Base-by-base conservation (phyloP, 1,140 invertebrate species). In the Portunus trituberculatus region DNA sequence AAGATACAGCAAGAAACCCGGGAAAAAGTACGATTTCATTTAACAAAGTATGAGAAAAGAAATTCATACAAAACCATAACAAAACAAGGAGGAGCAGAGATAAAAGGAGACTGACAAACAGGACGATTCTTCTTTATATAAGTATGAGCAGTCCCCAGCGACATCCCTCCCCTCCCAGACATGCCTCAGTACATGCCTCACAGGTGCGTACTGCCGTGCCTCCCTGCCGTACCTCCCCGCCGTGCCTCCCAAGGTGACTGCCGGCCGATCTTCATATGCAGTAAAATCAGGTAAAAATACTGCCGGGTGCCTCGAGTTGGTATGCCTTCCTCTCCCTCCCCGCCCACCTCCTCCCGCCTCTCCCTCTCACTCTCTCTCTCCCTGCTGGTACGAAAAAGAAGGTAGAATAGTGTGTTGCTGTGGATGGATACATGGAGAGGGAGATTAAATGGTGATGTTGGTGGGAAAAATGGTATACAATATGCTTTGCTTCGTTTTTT, bases 271-370 rank as follows among this genome's bases (percentile, higher is more conserved):
- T 20, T 76, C 67, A 76, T 76, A 76, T 76, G 67, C 67, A 76
- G 67, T 76, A 76, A 76, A 76, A 76, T 76, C 67, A 76, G 20
- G 67, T 76, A n/a, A n/a, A 76, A 76, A 76, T 76, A 76, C 67
- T 76, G 67, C n/a, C 20, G 67, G 20, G 12, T 76, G 67, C 67
- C 20, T n/a, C 20, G 25, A 76, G 67, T 76, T n/a, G 67, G 20
- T 20, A 25, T 76, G 67, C n/a, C 20, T 25, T 20, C 20, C 67
- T n/a, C 67, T 7, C 67, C 6, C 67, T 12, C 12, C 20, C 1
- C 20, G 52, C 52, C 39, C 39, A 6, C 39, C 39, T 39, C 39
- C 39, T 6, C 6, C 39, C 6, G 1, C 39, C 39, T 39, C 39
- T 39, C 52, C 52, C 52, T 59, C 12, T 59, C 10, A 0, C 20